A percentile compares a stretch with the other conserved stretches of the same genome.
These are phyloP conservation scores for Drosophila mojavensis DNA, from an alignment of 1,140 invertebrate genomes.

Conservation along the genomic window DNA sequence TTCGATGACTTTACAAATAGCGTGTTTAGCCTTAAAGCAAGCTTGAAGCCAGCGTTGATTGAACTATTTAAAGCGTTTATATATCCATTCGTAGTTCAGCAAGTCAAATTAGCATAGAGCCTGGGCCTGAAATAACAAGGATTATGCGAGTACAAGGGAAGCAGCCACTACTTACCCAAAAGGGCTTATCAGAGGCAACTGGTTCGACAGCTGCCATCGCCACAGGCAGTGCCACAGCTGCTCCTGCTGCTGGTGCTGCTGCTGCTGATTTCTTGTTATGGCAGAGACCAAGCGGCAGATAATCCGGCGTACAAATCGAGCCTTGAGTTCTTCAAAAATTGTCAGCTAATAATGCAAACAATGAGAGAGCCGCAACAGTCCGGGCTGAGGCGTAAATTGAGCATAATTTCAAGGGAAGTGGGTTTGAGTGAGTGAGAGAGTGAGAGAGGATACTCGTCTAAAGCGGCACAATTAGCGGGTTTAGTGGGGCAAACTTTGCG, in stretches of 20 bases:
- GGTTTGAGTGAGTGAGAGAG: neutral
- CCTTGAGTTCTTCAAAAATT: slow-evolving; percentile 61
- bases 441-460: slow-evolving; percentile 40
- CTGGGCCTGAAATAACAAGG: slow-evolving; percentile 62
- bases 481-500: slow-evolving; percentile 53
- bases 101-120: slow-evolving; percentile 8
- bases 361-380: slow-evolving; percentile 51
- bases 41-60: neutral
- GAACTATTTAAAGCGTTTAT: neutral
- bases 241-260: neutral
- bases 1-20: neutral
- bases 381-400: slow-evolving; percentile 59
- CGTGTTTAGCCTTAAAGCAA: neutral
- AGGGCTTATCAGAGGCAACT: slow-evolving; percentile 50
- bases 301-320: slow-evolving; percentile 55
- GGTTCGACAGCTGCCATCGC: slow-evolving; percentile 17
- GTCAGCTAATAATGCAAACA: slow-evolving; percentile 80
- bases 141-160: slow-evolving; percentile 53
- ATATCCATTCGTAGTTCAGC: slow-evolving; percentile 4
- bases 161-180: slow-evolving; percentile 51
- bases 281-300: slow-evolving; percentile 64
- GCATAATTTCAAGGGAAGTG: slow-evolving; percentile 52
- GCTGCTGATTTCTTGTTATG: slow-evolving; percentile 28
- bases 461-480: slow-evolving; percentile 77
- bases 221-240: neutral